Evolutionary conservation across 1,140 invertebrate species (phyloP), one percentile per base, ranked within the genome.

Genomic region (Apis dorsata): DNA sequence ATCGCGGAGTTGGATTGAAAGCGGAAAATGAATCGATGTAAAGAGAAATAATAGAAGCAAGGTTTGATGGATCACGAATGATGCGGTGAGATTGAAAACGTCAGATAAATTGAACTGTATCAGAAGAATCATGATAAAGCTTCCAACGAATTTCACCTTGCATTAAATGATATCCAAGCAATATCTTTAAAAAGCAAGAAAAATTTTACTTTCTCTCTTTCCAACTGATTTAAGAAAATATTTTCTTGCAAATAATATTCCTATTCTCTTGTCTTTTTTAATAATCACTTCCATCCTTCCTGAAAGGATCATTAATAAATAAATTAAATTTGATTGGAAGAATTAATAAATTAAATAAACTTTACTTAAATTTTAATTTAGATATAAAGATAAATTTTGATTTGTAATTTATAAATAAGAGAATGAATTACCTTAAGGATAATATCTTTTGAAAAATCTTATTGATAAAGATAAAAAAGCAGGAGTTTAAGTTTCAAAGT

Each of bases 51-150:
- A 81, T 74, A 65, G 68, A 75, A 81, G 53, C 51, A 28, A 34
- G 28, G 34, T 53, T 66, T 75, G 71, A 75, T 75, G 62, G 62
- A 28, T 74, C 51, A 34, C 24, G 71, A 80, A 80, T 28, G 79
- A 51, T 68, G 62, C 79, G 12, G 72, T 53, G n/a, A 74, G 34
- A 81, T 81, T 81, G 71, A 17, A 66, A 65, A 57, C 44, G 62
- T 7, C 28, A 34, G 44, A 81, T 75, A 75, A 75, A 81, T 81
- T 81, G 79, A 24, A 81, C 59, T 68, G 51, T 75, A 4, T 53
- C 1, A 2, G 13, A 24, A 19, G 9, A 28, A 24, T 44, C 49
- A 55, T 63, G 55, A 73, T 73, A 69, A 69, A 21, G 34, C 49
- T 19, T 62, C 13, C 59, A 53, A 57, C 0, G 28, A 60, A 34